Percentiles rank a stretch among this genome's conserved stretches.
Evolutionary conservation across 2,888 invertebrate genomes (phyloP).

Genomic region (Conus canariensis): DNA sequence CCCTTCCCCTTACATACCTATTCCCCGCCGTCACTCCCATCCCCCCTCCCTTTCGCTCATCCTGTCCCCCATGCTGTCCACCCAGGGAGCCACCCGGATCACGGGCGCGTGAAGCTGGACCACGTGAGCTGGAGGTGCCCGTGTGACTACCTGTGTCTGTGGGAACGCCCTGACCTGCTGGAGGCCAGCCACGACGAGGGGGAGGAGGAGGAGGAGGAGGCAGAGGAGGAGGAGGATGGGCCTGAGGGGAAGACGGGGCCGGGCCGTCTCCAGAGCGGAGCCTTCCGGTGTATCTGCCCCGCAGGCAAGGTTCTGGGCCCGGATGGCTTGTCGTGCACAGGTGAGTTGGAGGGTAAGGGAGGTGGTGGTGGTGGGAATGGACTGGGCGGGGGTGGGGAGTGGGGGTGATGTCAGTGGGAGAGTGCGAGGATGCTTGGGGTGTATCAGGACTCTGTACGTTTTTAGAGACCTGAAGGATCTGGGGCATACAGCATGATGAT

Average conservation of each 20-base stretch:
- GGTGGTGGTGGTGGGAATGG: no score
- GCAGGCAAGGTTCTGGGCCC: not conserved
- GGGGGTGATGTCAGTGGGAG: no score
- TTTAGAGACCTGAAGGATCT: no score
- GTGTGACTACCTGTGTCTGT: constrained; percentile 41
- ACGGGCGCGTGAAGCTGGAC: constrained; percentile 37
- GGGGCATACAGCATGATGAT: no score
- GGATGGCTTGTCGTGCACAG: not conserved
- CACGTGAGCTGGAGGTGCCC: constrained; percentile 24
- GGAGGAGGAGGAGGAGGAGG: not conserved
- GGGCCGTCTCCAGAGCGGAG: not conserved
- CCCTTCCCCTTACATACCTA: no score
- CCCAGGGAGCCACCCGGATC: constrained; percentile 33
- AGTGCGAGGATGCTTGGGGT: no score
- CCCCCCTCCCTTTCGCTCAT: no score
- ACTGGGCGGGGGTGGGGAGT: no score
- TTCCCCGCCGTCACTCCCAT: no score
- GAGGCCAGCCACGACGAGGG: not conserved
- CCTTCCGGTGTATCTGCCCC: constrained; percentile 9
- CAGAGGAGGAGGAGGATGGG: not conserved
- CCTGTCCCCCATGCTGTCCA: not conserved
- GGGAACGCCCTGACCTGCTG: not conserved
- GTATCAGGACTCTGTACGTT: no score
- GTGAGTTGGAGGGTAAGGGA: not conserved
- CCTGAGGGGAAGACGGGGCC: not conserved